A percentile compares a stretch with the other conserved stretches of the same genome.
phyloP scores from a whole-genome alignment of 2,888 invertebrate genomes.

The Oxycera nigricornis region DNA sequence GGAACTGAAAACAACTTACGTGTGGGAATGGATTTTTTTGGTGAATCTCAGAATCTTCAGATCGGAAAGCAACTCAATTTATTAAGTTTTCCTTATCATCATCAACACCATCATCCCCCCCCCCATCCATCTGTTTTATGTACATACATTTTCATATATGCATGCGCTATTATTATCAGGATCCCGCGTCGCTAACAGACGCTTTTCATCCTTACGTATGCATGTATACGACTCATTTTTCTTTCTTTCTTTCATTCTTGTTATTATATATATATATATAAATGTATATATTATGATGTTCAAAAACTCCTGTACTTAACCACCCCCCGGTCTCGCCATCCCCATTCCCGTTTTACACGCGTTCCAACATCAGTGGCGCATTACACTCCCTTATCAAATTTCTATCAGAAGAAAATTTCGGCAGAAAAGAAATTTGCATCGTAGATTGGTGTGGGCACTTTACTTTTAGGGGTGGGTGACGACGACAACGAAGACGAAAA shows the following conservation, averaged over 20 bases:
- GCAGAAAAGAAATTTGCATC: neutral
- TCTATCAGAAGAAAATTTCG: neutral
- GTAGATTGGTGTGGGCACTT: slow-evolving; percentile 6
- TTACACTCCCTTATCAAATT: slow-evolving; percentile 6
- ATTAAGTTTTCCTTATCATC: too few relatives aligned
- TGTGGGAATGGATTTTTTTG: too few relatives aligned
- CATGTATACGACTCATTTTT: neutral
- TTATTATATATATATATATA: too few relatives aligned
- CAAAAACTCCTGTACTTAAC: neutral
- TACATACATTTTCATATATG: neutral
- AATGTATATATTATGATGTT: too few relatives aligned
- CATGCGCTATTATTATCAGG: neutral
- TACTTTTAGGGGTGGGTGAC: neutral
- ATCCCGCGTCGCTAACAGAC: neutral
- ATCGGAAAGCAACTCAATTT: too few relatives aligned
- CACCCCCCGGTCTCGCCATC: too few relatives aligned
- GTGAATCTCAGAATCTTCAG: too few relatives aligned
- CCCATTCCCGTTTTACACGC: neutral
- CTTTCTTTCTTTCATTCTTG: neutral
- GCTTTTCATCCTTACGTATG: neutral
- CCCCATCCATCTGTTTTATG: too few relatives aligned
- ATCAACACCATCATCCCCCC: too few relatives aligned
- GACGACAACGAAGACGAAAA: too few relatives aligned
- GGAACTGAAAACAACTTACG: too few relatives aligned
- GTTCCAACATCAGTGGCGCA: neutral